phyloP scores from a whole-genome alignment of 2,797 vertebrate genomes.

The Taenioides sp. region DNA sequence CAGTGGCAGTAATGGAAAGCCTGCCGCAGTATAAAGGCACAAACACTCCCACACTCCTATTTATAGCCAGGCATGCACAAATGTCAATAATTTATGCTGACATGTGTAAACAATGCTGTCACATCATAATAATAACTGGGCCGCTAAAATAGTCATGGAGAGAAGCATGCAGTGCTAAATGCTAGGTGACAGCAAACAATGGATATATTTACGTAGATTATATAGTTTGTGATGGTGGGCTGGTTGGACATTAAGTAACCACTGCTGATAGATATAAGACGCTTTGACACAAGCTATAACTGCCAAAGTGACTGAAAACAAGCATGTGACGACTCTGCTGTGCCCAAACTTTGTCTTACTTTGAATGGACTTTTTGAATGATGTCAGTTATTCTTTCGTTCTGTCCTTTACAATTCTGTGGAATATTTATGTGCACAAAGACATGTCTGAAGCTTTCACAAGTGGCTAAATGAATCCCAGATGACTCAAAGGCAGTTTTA shows the following conservation, averaged over 20 bases:
- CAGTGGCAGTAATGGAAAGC: conserved; percentile 45
- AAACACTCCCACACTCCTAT: conserved; percentile 53
- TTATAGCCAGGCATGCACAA: conserved; percentile 59
- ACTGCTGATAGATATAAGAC: neutral
- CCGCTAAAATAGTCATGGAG: conserved; percentile 53
- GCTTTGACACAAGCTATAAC: neutral
- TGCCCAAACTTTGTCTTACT: neutral
- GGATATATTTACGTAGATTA: conserved; percentile 19
- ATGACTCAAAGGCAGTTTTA: conserved; percentile 28
- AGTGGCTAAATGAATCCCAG: conserved; percentile 43
- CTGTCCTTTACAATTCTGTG: conserved; percentile 16
- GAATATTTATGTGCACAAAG: conserved; percentile 26
- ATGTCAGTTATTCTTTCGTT: neutral
- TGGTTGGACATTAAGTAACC: neutral
- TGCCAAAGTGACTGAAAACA: neutral
- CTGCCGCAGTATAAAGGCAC: conserved; percentile 54
- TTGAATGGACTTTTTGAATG: neutral
- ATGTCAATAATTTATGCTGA: conserved; percentile 76
- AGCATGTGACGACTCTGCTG: neutral
- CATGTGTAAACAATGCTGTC: conserved; percentile 66
- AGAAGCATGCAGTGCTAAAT: conserved; percentile 37
- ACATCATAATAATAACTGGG: conserved; percentile 64
- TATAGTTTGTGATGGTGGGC: conserved; percentile 7
- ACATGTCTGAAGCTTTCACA: conserved; percentile 24
- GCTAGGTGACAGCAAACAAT: conserved; percentile 7